Conservation (phyloP, 2,113 vertebrate species). For the Aegotheles bennettii region DNA sequence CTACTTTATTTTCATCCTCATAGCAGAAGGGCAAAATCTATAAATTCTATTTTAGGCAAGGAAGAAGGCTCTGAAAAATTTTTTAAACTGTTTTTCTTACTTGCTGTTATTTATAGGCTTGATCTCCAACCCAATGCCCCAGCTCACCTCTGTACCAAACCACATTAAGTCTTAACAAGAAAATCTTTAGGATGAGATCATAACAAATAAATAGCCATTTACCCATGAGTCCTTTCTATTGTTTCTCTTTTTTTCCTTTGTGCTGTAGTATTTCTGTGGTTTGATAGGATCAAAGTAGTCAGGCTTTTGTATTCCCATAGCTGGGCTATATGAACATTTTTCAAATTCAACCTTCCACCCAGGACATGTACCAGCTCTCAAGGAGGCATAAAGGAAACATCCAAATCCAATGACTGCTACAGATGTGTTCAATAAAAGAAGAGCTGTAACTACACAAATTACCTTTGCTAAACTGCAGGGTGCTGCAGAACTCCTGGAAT, state of each 20-base stretch:
- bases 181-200: slow-evolving; percentile 65
- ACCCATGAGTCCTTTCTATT: neutral
- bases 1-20: neutral
- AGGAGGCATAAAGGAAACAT: slow-evolving; percentile 35
- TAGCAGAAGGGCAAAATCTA: slow-evolving; percentile 20
- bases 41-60: slow-evolving; percentile 47
- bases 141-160: slow-evolving; percentile 28
- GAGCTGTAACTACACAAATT: slow-evolving; percentile 50
- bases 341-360: slow-evolving; percentile 21
- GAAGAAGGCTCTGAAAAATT: neutral
- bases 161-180: slow-evolving; percentile 38
- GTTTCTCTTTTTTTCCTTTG: neutral
- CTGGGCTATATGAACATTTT: slow-evolving; percentile 26
- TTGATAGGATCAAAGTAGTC: slow-evolving; percentile 9
- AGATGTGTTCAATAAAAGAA: slow-evolving; percentile 54
- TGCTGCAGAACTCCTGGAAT: slow-evolving; percentile 38
- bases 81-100: slow-evolving; percentile 21
- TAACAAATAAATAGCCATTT: slow-evolving; percentile 64
- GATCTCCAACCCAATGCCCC: slow-evolving; percentile 23
- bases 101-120: slow-evolving; percentile 53
- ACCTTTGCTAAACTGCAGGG: slow-evolving; percentile 41
- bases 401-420: slow-evolving; percentile 4
- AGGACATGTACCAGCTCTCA: slow-evolving; percentile 26
- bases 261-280: neutral
- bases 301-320: slow-evolving; percentile 27